phyloP scores from a whole-genome alignment of 2,888 invertebrate species.

The Scelioninae gen. 2 region DNA sequence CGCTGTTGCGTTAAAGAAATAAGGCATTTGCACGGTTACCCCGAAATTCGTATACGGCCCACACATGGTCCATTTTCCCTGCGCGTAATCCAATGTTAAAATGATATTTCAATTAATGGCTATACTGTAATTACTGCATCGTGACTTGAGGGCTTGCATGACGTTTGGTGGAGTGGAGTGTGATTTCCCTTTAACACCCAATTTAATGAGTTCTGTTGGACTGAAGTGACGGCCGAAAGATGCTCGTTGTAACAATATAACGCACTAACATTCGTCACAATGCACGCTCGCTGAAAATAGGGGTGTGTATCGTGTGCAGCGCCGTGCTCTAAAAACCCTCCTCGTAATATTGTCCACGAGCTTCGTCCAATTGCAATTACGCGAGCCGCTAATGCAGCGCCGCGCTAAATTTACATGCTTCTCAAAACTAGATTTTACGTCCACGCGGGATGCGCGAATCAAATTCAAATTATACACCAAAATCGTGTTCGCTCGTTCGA shows the following conservation, averaged over 20 bases:
- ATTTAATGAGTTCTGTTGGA: slow-evolving; percentile 42
- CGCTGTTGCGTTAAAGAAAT: no score
- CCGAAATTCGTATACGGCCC: no score
- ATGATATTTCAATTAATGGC: slow-evolving; percentile 21
- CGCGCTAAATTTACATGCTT: slow-evolving; percentile 65
- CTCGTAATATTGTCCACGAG: slow-evolving; percentile 60
- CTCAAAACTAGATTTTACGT: slow-evolving; percentile 64
- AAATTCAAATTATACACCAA: slow-evolving; percentile 24
- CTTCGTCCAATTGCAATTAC: slow-evolving; percentile 66
- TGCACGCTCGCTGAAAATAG: slow-evolving; percentile 45
- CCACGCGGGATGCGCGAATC: slow-evolving; percentile 40
- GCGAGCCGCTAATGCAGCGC: slow-evolving; percentile 57
- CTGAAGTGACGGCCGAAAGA: slow-evolving; percentile 35
- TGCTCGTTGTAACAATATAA: slow-evolving; percentile 42
- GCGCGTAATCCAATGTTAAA: not conserved
- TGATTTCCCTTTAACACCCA: slow-evolving; percentile 26
- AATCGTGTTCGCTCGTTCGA: not conserved
- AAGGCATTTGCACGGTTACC: no score
- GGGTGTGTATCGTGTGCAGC: slow-evolving; percentile 58
- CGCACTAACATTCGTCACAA: slow-evolving; percentile 43
- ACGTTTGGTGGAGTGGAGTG: slow-evolving; percentile 25
- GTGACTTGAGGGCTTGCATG: slow-evolving; percentile 26
- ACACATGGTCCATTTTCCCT: no score
- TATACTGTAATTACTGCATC: not conserved
- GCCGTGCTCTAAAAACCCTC: slow-evolving; percentile 63